phyloP scores from a whole-genome alignment of 2,113 vertebrate species.

The Romanogobio albipinnatus region DNA sequence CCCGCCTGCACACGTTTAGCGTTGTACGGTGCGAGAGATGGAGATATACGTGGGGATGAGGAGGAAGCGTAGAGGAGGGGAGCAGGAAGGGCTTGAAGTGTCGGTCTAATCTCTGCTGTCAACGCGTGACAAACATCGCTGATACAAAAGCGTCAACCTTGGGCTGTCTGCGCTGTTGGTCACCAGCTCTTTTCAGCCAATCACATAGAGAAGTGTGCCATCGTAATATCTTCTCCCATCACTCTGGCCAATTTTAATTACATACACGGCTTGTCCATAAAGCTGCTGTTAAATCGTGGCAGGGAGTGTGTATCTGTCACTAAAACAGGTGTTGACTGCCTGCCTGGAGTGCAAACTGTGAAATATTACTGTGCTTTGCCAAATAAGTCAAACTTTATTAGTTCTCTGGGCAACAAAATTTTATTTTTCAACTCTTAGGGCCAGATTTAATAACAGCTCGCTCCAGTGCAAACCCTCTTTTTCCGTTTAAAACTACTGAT shows the following conservation, averaged over 20 bases:
- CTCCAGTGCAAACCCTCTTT: too few relatives aligned
- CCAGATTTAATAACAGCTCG: too few relatives aligned
- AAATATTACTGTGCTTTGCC: not conserved
- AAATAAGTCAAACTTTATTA: not conserved
- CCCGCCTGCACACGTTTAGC: not conserved
- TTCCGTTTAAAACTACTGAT: too few relatives aligned
- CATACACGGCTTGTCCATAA: slow-evolving; percentile 5
- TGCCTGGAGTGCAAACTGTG: not conserved
- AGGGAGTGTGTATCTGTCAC: slow-evolving; percentile 8
- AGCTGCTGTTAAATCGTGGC: slow-evolving; percentile 6
- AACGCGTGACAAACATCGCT: slow-evolving; percentile 24
- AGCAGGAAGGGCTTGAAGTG: slow-evolving; percentile 13
- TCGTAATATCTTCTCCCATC: not conserved
- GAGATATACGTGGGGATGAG: not conserved
- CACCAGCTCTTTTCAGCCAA: slow-evolving; percentile 30
- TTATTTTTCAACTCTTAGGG: not conserved
- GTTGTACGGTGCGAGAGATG: not conserved
- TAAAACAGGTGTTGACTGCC: slow-evolving; percentile 9
- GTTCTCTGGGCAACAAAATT: not conserved
- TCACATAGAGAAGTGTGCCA: not conserved
- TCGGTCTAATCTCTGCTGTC: slow-evolving; percentile 45
- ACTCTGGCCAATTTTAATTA: slow-evolving; percentile 39
- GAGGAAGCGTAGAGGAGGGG: slow-evolving; percentile 2
- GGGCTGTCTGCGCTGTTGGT: not conserved
- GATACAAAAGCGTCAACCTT: slow-evolving; percentile 21